A percentile compares a stretch with the other conserved stretches of the same genome.
These are phyloP conservation scores for Copidosoma aretas DNA, from an alignment of 2,888 invertebrate species.

Conservation along the genomic window DNA sequence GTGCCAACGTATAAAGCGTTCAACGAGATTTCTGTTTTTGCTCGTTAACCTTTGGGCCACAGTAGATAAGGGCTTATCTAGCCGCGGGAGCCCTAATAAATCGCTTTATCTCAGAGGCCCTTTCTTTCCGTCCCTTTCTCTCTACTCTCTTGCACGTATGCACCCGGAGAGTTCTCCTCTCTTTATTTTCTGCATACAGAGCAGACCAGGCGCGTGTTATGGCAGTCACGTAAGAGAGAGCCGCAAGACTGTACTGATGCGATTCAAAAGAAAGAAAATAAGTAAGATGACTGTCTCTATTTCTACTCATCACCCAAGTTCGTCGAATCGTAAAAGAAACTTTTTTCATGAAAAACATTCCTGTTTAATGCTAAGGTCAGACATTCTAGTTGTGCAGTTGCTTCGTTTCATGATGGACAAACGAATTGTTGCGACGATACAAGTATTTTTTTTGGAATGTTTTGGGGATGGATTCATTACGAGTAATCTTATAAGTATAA, in stretches of 20 bases:
- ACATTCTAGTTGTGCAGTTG: no score
- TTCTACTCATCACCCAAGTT: neutral
- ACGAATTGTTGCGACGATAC: no score
- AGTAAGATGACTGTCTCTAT: no score
- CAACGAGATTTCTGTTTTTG: constrained; percentile 34
- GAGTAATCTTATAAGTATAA: no score
- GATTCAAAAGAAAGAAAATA: constrained; percentile 27
- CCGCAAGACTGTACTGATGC: constrained; percentile 39
- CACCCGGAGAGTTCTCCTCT: no score
- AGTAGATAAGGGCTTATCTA: constrained; percentile 37
- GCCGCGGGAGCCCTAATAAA: constrained; percentile 37
- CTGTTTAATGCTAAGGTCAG: no score
- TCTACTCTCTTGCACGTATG: neutral
- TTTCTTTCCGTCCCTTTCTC: neutral
- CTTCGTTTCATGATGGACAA: no score
- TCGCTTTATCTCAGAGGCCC: constrained; percentile 31
- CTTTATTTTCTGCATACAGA: no score
- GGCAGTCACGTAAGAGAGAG: constrained; percentile 37
- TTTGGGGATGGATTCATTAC: no score
- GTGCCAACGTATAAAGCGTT: neutral
- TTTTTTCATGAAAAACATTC: no score
- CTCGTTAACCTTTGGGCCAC: constrained; percentile 24
- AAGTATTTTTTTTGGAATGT: no score
- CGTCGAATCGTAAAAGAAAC: no score
- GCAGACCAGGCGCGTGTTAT: constrained; percentile 19